Evolutionary conservation across 2,113 vertebrate species (phyloP).

Genomic region (Seriola dumerili): DNA sequence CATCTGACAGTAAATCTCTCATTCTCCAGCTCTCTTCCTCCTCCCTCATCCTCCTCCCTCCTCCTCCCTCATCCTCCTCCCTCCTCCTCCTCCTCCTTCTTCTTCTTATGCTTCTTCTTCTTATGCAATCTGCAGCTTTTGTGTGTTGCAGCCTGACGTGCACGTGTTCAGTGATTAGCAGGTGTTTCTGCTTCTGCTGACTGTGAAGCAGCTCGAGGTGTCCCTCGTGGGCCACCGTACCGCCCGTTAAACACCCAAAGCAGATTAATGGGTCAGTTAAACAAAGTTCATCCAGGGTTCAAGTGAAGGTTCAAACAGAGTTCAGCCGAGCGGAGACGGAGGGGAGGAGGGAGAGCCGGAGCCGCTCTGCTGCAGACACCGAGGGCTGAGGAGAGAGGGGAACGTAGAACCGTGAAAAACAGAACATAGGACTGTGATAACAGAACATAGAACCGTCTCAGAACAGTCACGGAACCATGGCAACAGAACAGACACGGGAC

Average conservation of each 20-base stretch:
- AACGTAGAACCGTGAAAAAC: neutral
- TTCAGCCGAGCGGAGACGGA: constrained; percentile 56
- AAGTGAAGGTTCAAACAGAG: constrained; percentile 73
- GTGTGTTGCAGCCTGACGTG: neutral
- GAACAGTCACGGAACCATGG: neutral
- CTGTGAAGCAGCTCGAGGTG: neutral
- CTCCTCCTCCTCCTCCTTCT: neutral
- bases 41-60: neutral
- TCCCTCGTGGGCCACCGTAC: constrained; percentile 44
- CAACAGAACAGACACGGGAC: no score
- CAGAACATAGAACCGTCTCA: neutral
- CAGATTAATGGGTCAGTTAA: constrained; percentile 79
- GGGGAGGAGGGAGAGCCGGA: constrained; percentile 20
- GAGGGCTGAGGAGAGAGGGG: neutral
- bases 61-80: neutral
- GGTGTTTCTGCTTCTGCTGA: constrained; percentile 21
- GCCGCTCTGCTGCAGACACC: constrained; percentile 36
- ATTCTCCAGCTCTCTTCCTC: neutral
- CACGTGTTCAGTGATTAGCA: constrained; percentile 33
- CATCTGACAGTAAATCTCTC: no score
- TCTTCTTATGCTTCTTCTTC: neutral
- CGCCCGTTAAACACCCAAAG: constrained; percentile 56
- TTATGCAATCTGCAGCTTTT: constrained; percentile 15
- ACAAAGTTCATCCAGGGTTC: constrained; percentile 76
- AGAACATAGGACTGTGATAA: neutral